A percentile compares a stretch with the other conserved stretches of the same genome.
These are phyloP conservation scores for Gyps fulvus DNA, from an alignment of 2,113 vertebrate species.

Conservation along the genomic window DNA sequence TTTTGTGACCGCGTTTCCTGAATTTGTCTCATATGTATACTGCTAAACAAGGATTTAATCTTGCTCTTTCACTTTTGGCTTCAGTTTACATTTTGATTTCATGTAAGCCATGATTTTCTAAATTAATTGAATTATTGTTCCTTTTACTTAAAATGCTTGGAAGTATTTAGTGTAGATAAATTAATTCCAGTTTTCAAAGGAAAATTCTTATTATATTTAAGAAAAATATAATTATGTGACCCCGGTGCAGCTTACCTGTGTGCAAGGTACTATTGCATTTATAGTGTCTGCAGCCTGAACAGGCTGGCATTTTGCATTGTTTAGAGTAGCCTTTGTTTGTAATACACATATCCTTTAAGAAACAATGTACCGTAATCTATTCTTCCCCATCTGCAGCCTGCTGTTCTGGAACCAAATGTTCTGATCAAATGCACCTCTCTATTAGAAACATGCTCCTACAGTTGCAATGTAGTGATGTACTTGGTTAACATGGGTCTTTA, in stretches of 20 bases:
- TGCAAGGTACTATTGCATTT: background rate
- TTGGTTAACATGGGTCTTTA: background rate
- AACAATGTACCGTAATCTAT: background rate
- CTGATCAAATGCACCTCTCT: background rate
- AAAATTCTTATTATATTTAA: background rate
- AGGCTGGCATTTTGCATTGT: background rate
- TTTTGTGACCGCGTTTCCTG: background rate
- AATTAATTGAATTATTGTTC: background rate
- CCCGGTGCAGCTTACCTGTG: background rate
- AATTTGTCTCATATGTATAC: background rate
- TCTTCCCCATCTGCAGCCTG: background rate
- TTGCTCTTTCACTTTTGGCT: background rate
- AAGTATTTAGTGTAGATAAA: background rate
- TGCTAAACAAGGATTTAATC: background rate
- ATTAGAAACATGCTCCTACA: background rate
- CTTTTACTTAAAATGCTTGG: background rate
- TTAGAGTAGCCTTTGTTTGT: background rate
- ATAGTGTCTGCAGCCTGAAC: background rate
- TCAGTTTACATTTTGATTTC: background rate
- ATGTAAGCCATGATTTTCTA: background rate
- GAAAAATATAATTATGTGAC: background rate
- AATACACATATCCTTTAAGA: background rate
- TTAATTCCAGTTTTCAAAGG: background rate
- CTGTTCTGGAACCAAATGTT: background rate
- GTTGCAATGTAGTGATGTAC: background rate